Conservation (phyloP, 2,888 invertebrate genomes). For the Crepidodera aurea region DNA sequence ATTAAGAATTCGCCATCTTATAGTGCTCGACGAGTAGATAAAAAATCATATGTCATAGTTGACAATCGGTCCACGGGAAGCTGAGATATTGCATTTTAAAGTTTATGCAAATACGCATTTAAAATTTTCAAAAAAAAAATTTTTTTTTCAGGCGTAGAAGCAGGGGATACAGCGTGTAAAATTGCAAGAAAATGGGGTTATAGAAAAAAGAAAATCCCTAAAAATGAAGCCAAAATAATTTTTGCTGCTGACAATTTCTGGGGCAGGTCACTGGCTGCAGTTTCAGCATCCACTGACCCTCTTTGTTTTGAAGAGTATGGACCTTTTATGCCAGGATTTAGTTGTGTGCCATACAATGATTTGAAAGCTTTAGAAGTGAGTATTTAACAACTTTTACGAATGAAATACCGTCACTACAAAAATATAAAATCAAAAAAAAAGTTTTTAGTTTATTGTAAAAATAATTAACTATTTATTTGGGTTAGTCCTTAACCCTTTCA, state of each 20-base stretch:
- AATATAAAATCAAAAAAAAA: no score
- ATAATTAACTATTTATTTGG: no score
- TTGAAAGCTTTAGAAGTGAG: slow-evolving; percentile 72
- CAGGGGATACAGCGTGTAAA: slow-evolving; percentile 81
- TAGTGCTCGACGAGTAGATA: no score
- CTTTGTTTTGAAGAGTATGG: slow-evolving; percentile 75
- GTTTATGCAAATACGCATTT: no score
- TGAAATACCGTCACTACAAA: no score
- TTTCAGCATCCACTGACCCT: slow-evolving; percentile 81
- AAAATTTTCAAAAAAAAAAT: no score
- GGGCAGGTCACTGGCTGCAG: slow-evolving; percentile 82
- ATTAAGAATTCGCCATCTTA: no score
- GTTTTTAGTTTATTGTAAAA: no score
- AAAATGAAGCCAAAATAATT: slow-evolving; percentile 73
- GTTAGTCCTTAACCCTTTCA: no score
- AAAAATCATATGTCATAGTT: no score
- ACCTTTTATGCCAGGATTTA: slow-evolving; percentile 82
- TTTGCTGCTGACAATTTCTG: slow-evolving; percentile 85
- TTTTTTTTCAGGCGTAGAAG: slow-evolving; percentile 86
- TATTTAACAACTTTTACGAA: neutral
- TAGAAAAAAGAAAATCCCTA: slow-evolving; percentile 74
- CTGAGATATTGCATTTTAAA: no score
- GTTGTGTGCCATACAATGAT: slow-evolving; percentile 78
- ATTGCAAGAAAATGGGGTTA: slow-evolving; percentile 86
- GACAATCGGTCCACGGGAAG: no score